phyloP scores from a whole-genome alignment of 2,797 vertebrate genomes.

The Sebastes diaconus region DNA sequence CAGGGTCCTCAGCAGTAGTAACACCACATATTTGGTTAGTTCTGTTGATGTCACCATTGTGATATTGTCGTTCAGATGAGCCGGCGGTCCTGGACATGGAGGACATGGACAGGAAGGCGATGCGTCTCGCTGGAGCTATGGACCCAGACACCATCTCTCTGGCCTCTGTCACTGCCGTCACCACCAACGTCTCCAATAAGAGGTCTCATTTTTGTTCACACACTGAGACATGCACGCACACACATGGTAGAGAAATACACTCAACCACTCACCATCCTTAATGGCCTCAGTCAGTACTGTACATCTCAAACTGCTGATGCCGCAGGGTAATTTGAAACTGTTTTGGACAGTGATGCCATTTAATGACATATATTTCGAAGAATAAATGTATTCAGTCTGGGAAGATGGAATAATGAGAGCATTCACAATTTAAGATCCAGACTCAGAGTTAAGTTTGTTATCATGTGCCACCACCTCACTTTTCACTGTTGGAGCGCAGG shows the following conservation, averaged over 20 bases:
- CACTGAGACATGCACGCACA: not conserved
- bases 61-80: conserved; percentile 82
- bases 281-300: not conserved
- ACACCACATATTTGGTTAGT: not conserved
- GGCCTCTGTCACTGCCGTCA: conserved; percentile 94
- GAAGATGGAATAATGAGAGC: not conserved
- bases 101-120: conserved; percentile 88
- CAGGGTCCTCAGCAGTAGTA: not conserved
- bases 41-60: not conserved
- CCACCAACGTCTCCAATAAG: conserved; percentile 97
- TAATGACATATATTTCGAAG: not conserved
- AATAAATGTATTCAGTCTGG: not conserved
- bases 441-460: not conserved
- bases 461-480: not conserved
- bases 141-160: conserved; percentile 93
- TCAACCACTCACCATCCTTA: not conserved
- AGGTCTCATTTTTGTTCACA: conserved; percentile 78
- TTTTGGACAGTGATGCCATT: not conserved
- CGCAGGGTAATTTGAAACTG: not conserved
- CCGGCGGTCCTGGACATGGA: conserved; percentile 92
- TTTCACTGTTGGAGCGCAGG: not conserved
- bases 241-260: not conserved
- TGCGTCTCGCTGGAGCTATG: conserved; percentile 81
- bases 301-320: conserved; percentile 1
- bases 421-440: not conserved